phyloP scores from a whole-genome alignment of 53 echinoderm and acorn worm species.

The Luidia sarsii region DNA sequence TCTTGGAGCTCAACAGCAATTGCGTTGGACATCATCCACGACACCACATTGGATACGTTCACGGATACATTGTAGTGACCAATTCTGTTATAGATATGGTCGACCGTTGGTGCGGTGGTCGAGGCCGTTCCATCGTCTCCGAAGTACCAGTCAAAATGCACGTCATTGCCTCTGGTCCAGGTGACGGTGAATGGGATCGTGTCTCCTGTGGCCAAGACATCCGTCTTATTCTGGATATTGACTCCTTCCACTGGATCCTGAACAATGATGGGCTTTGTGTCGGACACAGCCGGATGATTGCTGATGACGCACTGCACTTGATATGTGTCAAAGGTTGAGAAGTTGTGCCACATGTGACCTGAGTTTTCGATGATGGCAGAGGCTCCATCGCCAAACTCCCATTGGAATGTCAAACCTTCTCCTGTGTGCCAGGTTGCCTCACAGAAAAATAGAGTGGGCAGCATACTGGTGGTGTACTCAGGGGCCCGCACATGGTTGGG shows the following conservation, averaged over 20 bases:
- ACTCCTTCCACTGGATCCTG: slow-evolving; percentile 89
- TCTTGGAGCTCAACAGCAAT: slow-evolving; percentile 70
- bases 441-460: slow-evolving; percentile 58
- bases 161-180: slow-evolving; percentile 81
- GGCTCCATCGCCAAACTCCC: slow-evolving; percentile 79
- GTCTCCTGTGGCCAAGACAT: slow-evolving; percentile 74
- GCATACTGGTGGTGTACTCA: slow-evolving; percentile 65
- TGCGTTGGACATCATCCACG: slow-evolving; percentile 72
- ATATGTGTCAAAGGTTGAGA: slow-evolving; percentile 61
- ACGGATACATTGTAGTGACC: slow-evolving; percentile 69
- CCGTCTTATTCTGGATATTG: slow-evolving; percentile 61
- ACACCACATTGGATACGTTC: slow-evolving; percentile 79
- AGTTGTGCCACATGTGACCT: slow-evolving; percentile 59
- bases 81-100: slow-evolving; percentile 44
- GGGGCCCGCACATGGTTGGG: slow-evolving; percentile 59
- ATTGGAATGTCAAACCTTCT: slow-evolving; percentile 62
- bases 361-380: slow-evolving; percentile 28
- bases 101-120: slow-evolving; percentile 41
- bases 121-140: slow-evolving; percentile 58
- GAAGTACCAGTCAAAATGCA: slow-evolving; percentile 76
- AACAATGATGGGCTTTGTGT: slow-evolving; percentile 61
- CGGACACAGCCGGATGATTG: slow-evolving; percentile 63
- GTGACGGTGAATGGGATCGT: slow-evolving; percentile 56
- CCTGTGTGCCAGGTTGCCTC: slow-evolving; percentile 82
- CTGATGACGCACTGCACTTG: slow-evolving; percentile 60